A percentile compares a stretch with the other conserved stretches of the same genome.
Evolutionary conservation across 2,113 vertebrate genomes (phyloP).

Genomic region (Brachypodius melanocephalos): DNA sequence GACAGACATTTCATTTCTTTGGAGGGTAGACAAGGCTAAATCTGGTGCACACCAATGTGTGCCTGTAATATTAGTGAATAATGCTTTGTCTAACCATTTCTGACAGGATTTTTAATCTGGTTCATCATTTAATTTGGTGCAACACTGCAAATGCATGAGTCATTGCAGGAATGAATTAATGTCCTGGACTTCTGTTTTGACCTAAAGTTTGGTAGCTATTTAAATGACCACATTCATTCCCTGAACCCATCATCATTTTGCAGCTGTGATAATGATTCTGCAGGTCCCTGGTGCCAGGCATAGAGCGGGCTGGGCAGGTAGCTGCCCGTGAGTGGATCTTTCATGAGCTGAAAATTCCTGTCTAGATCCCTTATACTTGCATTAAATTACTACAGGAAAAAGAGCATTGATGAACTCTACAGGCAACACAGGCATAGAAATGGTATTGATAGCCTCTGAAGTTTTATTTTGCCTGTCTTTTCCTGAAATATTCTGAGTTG

Average conservation of each 20-base stretch:
- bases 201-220: not conserved
- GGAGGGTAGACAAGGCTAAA: not conserved
- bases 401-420: not conserved
- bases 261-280: not conserved
- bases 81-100: slow-evolving; percentile 12
- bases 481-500: not conserved
- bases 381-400: not conserved
- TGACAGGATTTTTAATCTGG: slow-evolving; percentile 24
- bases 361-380: not conserved
- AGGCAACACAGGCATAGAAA: not conserved
- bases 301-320: not conserved
- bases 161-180: not conserved
- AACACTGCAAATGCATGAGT: slow-evolving; percentile 9
- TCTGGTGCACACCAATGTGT: not conserved
- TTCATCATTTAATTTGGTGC: slow-evolving; percentile 7
- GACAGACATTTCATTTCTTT: not conserved
- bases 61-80: slow-evolving; percentile 1
- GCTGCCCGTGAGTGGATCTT: not conserved
- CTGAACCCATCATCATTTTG: not conserved
- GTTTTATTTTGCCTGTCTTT: not conserved
- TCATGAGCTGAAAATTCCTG: not conserved
- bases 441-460: not conserved
- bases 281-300: not conserved
- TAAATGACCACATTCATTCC: not conserved
- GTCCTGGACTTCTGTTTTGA: not conserved